Evolutionary conservation across 2,113 vertebrate genomes (phyloP), one percentile per base, ranked within the genome.

Genomic region (Polypterus bichir): DNA sequence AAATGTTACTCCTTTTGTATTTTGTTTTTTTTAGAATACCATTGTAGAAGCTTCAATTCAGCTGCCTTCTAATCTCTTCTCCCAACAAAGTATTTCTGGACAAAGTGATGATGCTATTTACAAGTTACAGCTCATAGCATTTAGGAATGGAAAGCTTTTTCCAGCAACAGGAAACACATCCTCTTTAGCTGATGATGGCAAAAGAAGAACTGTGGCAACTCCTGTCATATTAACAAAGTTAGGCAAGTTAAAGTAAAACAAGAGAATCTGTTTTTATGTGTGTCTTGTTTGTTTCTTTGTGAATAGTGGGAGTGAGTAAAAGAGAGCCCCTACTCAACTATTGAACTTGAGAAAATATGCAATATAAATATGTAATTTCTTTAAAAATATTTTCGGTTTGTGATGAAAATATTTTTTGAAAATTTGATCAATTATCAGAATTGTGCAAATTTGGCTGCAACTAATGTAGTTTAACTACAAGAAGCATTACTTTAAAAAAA

Each of bases 91-190:
- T 3, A 75, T 81, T 58, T 78, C 85, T 4, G 85, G 83, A 49
- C 85, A 83, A 27, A 27, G 74, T 0, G 92, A 97, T 3, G 91
- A 97, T 62, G 76, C 82, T 0, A 68, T 88, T 61, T 96, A 84
- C 68, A 95, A 90, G 77, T 89, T 98, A 51, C 91, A 97, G 47
- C 89, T 98, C 47, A 88, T 98, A 52, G 96, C 91, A 0, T 97
- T 98, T 73, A 88, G 93, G 61, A 98, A 97, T 5, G 94, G 94
- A 60, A 97, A 96, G 73, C 92, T 98, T 62, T 98, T 98, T 46
- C 94, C 94, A 46, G 86, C 90, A 54, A 92, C 90, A 0, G 89
- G 92, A n/a, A 97, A 97, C 76, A 91, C 91, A 10, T 89, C 91
- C 3, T 71, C 81, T 3, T 73, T 95, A 75, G 87, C 86, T 0